Conservation (phyloP, 2,888 invertebrate species). For the Leucophora obtusa region DNA sequence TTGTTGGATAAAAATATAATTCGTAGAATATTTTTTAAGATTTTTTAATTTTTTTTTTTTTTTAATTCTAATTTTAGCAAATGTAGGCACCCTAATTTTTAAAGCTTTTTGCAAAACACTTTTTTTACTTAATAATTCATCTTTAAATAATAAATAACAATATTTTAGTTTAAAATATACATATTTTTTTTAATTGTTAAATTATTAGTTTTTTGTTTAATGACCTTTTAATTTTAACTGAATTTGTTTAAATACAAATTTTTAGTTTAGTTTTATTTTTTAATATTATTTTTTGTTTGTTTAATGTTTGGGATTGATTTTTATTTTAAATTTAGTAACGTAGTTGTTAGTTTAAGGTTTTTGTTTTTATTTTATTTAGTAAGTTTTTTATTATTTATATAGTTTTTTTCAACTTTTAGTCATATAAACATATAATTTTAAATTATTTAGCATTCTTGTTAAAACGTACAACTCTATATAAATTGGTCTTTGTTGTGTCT, state of each 20-base stretch:
- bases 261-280: constrained; percentile 31
- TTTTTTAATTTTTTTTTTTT: constrained; percentile 44
- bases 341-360: constrained; percentile 41
- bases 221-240: constrained; percentile 31
- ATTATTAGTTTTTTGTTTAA: constrained; percentile 50
- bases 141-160: constrained; percentile 65
- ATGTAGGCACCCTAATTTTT: constrained; percentile 79
- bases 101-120: constrained; percentile 79
- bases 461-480: constrained; percentile 65
- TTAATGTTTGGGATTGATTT: constrained; percentile 55
- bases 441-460: constrained; percentile 43
- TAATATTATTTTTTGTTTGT: constrained; percentile 32
- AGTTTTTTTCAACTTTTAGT: constrained; percentile 34
- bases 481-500: constrained; percentile 66
- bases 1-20: no score
- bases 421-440: constrained; percentile 25
- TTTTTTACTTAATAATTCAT: constrained; percentile 72
- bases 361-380: constrained; percentile 23
- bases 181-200: constrained; percentile 36
- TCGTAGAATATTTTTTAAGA: background rate
- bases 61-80: constrained; percentile 78
- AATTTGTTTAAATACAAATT: constrained; percentile 33
- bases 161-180: constrained; percentile 55
- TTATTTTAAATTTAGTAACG: constrained; percentile 33
- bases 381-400: constrained; percentile 30